phyloP scores from a whole-genome alignment of 1,140 invertebrate species.

The Hyles vespertilio region DNA sequence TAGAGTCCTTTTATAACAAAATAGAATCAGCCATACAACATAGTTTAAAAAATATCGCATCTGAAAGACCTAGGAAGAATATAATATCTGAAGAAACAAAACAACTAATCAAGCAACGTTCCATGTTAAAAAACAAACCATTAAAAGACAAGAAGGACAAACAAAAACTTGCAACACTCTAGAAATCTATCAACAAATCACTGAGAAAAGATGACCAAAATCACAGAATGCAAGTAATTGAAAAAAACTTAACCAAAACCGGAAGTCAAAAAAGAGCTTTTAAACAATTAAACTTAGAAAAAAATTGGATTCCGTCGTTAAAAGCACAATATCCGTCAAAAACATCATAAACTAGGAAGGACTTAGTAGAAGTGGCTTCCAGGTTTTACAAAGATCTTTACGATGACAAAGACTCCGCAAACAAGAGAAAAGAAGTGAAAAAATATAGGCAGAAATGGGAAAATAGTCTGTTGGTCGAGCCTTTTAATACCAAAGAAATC shows the following conservation, averaged over 20 bases:
- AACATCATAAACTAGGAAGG: constrained; percentile 19
- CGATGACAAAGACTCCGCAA: too few species aligned
- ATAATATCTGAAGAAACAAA: constrained; percentile 26
- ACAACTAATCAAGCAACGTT: constrained; percentile 22
- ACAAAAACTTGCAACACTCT: constrained; percentile 27
- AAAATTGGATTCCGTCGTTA: constrained; percentile 23
- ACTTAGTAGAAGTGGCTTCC: constrained; percentile 27
- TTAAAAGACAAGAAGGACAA: constrained; percentile 27
- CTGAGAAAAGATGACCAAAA: constrained; percentile 28
- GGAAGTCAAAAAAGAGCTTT: constrained; percentile 28
- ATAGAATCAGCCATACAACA: constrained; percentile 20
- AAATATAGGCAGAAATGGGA: too few species aligned
- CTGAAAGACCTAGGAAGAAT: constrained; percentile 15
- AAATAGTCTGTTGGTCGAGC: too few species aligned
- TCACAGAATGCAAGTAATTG: constrained; percentile 27
- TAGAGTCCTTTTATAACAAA: constrained; percentile 26
- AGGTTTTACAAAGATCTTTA: constrained; percentile 23
- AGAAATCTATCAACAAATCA: constrained; percentile 26
- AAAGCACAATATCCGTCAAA: constrained; percentile 12
- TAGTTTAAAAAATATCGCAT: constrained; percentile 21
- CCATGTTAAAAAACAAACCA: constrained; percentile 18
- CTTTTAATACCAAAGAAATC: too few species aligned
- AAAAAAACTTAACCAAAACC: constrained; percentile 23
- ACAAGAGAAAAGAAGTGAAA: too few species aligned
- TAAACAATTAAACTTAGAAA: constrained; percentile 27